Evolutionary conservation across 2,797 vertebrate species (phyloP).

Genomic region (Tapera naevia): DNA sequence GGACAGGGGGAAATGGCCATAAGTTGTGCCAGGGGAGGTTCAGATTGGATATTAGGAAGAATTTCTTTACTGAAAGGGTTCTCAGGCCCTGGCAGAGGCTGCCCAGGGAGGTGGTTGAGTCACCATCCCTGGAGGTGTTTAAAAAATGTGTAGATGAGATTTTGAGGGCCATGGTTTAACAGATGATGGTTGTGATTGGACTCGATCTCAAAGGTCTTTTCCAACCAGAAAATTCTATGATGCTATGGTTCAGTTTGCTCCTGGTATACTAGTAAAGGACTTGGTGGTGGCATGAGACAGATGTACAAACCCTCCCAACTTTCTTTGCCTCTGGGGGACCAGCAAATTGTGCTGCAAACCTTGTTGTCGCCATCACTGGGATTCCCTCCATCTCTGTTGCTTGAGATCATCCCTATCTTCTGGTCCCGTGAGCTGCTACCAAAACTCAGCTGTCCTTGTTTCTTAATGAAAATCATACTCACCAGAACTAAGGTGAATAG

Average conservation of each 20-base stretch:
- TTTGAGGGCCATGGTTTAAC: no score
- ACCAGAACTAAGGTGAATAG: not conserved
- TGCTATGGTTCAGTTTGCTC: not conserved
- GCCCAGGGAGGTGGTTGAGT: no score
- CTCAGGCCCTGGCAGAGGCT: no score
- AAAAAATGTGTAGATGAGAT: no score
- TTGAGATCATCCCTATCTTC: not conserved
- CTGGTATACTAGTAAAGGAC: not conserved
- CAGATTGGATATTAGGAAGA: no score
- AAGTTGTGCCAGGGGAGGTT: no score
- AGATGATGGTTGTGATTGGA: no score
- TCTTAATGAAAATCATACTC: not conserved
- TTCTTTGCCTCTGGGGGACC: not conserved
- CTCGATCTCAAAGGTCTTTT: no score
- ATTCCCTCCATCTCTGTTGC: not conserved
- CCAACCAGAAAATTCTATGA: no score
- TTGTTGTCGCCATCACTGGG: not conserved
- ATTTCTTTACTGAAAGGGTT: no score
- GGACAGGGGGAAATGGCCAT: no score
- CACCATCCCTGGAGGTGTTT: no score
- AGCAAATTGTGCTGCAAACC: not conserved
- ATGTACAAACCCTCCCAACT: fast-evolving
- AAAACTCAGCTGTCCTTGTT: not conserved
- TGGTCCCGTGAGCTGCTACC: not conserved
- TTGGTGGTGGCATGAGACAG: not conserved